phyloP scores from a whole-genome alignment of 2,113 vertebrate genomes.

The Mormyrus lacerda region DNA sequence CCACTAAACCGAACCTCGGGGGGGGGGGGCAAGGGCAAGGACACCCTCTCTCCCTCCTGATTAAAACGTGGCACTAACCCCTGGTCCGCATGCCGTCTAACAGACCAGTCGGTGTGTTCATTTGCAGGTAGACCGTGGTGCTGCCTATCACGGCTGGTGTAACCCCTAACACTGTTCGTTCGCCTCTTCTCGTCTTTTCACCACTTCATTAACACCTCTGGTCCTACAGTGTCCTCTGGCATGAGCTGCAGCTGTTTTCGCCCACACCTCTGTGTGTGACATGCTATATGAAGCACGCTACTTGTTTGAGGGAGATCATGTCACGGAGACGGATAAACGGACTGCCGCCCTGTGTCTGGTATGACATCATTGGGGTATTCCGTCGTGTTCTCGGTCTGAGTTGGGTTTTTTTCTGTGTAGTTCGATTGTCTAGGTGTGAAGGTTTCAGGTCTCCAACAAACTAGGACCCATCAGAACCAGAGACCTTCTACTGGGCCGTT shows the following conservation, averaged over 20 bases:
- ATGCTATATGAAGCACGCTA: not conserved
- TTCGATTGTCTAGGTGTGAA: not conserved
- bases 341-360: not conserved
- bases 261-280: constrained; percentile 25
- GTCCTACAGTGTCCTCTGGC: constrained; percentile 66
- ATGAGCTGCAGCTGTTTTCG: constrained; percentile 63
- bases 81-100: constrained; percentile 76
- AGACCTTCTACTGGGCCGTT: not conserved
- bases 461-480: not conserved
- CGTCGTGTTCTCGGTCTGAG: not conserved
- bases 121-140: constrained; percentile 51
- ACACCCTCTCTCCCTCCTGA: constrained; percentile 59
- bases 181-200: not conserved
- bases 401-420: not conserved
- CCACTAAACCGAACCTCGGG: constrained; percentile 67
- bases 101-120: constrained; percentile 60
- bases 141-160: not conserved
- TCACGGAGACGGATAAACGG: not conserved
- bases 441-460: not conserved
- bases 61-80: constrained; percentile 56
- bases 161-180: constrained; percentile 19
- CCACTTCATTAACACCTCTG: constrained; percentile 59
- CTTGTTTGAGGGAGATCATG: not conserved
- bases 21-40: constrained; percentile 42
- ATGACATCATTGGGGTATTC: not conserved